Evolutionary conservation across 2,888 invertebrate species (phyloP).

Genomic region (Arrhopalites spinosus): DNA sequence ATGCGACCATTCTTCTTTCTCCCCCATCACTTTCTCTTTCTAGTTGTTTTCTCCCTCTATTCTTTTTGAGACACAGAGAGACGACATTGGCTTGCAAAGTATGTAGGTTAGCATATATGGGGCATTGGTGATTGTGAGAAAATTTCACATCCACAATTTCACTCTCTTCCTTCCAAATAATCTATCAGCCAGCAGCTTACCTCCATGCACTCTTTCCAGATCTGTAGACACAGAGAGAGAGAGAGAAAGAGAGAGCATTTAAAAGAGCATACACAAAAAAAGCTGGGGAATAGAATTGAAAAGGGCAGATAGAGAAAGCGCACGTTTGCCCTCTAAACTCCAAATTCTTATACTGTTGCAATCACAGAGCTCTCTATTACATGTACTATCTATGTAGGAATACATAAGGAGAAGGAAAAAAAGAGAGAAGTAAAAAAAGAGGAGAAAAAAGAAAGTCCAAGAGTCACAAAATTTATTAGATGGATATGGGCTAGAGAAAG

Average conservation of each 20-base stretch:
- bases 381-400: background rate
- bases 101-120: no score
- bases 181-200: no score
- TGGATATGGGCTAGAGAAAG: slow-evolving; percentile 39
- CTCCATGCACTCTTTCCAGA: no score
- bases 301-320: no score
- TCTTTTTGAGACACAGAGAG: no score
- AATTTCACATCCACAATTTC: background rate
- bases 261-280: no score
- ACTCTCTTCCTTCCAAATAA: background rate
- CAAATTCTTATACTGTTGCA: background rate
- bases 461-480: slow-evolving; percentile 39
- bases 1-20: background rate
- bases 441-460: background rate
- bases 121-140: background rate
- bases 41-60: no score
- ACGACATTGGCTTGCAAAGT: no score
- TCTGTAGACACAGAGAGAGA: no score
- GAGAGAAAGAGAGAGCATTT: no score
- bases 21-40: background rate
- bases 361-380: background rate
- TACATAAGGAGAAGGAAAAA: background rate
- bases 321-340: no score
- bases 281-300: no score
- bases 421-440: background rate